A percentile compares a stretch with the other conserved stretches of the same genome.
Evolutionary conservation across 1,140 invertebrate genomes (phyloP).

Genomic region (Octopus bimaculoides): DNA sequence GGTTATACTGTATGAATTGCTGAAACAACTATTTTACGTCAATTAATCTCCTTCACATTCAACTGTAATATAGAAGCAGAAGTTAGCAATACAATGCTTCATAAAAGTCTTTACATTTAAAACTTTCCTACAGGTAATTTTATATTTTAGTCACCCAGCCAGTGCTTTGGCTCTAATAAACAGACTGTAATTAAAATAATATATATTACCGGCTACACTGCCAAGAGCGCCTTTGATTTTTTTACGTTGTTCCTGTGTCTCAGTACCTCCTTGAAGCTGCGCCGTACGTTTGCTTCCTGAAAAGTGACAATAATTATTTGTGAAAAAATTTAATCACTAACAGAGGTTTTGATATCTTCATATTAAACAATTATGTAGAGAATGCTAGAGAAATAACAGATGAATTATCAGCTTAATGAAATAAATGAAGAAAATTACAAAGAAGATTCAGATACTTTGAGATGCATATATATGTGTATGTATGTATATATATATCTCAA

Average conservation of each 20-base stretch:
- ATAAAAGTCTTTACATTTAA: not conserved
- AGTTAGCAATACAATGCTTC: not conserved
- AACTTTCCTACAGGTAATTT: not conserved
- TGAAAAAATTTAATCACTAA: too few species aligned
- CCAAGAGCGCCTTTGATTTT: constrained; percentile 26
- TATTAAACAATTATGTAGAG: too few species aligned
- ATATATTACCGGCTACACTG: constrained; percentile 15
- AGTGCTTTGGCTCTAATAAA: not conserved
- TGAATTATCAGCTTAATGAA: too few species aligned
- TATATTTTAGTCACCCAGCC: not conserved
- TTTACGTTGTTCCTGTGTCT: constrained; percentile 18
- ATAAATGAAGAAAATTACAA: too few species aligned
- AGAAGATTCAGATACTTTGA: too few species aligned
- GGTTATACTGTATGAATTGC: not conserved
- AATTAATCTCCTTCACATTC: not conserved
- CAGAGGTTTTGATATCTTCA: too few species aligned
- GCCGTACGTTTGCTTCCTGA: not conserved
- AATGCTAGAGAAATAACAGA: too few species aligned
- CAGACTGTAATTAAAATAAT: not conserved
- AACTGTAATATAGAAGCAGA: not conserved
- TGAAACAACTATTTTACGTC: not conserved
- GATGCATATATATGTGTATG: too few species aligned
- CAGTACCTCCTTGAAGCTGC: not conserved
- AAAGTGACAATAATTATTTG: too few species aligned
- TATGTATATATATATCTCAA: too few species aligned